Conservation (phyloP, 2,888 invertebrate genomes). For the Ormyrus labotus region DNA sequence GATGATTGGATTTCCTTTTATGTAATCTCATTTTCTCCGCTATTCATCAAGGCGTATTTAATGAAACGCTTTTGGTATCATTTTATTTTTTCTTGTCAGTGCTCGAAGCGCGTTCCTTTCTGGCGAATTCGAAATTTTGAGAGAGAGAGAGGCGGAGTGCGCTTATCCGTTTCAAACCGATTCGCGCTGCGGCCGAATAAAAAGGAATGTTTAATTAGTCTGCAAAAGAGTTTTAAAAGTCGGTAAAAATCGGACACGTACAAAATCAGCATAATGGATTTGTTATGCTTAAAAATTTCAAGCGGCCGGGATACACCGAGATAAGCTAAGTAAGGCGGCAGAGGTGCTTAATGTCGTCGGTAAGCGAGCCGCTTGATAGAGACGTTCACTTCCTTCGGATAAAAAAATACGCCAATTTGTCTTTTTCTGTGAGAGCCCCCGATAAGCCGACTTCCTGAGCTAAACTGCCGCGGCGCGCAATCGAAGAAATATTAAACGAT, state of each 20-base stretch:
- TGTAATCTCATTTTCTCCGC: neutral
- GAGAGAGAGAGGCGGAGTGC: too few species aligned
- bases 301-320: conserved; percentile 42
- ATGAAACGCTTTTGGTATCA: too few species aligned
- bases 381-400: conserved; percentile 68
- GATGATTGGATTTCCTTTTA: neutral
- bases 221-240: too few species aligned
- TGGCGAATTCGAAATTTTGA: conserved; percentile 4
- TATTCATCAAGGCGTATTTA: neutral
- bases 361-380: conserved; percentile 57
- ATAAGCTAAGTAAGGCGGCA: conserved; percentile 65
- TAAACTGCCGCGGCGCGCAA: conserved; percentile 12
- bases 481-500: conserved; percentile 42
- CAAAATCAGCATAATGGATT: conserved; percentile 56
- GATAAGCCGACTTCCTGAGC: conserved; percentile 44
- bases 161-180: too few species aligned
- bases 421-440: conserved; percentile 55
- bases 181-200: too few species aligned
- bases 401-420: conserved; percentile 55
- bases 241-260: neutral
- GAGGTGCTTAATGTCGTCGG: conserved; percentile 54
- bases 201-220: too few species aligned
- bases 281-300: conserved; percentile 33
- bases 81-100: conserved; percentile 14
- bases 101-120: neutral